Base-by-base conservation (phyloP, 2,888 invertebrate genomes). In the Bibio marci region DNA sequence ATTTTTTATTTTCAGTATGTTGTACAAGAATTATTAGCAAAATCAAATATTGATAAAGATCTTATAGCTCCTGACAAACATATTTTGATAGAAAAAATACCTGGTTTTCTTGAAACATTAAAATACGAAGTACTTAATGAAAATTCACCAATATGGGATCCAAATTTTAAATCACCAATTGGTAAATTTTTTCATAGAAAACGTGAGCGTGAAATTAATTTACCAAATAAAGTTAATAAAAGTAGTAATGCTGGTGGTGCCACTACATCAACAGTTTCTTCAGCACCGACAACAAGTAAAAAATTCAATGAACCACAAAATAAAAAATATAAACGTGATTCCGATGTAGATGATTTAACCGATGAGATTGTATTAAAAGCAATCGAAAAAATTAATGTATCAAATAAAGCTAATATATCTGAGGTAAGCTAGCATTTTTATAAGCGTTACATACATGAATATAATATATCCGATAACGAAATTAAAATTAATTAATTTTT, bases 111-210 rank as follows among this genome's bases (percentile, higher is more conserved):
- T 41, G 80, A 86, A 12, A 68, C 86, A 52, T 64, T 94, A 8
- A 88, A 92, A 50, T 80, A 81, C 43, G 94, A 94, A 55, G 77
- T 94, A 38, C 81, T 87, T 56, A 76, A 80, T 17, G 67, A 76
- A 18, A 79, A 70, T 52, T 92, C 92, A 0, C 88, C 90, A 0
- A 91, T 94, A 46, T 95, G 92, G 91, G 88, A 94, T 63, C 77
- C 81, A 0, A 82, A 87, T 22, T 94, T 86, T 58, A 82, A 83
- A 47, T 57, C 59, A 19, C 57, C 60, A 2, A 54, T 54, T 30
- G 51, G 58, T 1, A 56, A 59, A 46, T 48, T 59, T 11, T 49
- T 56, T 26, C 59, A 59, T 38, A 46, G 59, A 2, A 61, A 62
- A 37, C 52, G 62, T 0, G 56, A 55, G 30, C 59, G 57, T 39